Evolutionary conservation across 2,888 invertebrate genomes (phyloP).

Genomic region (Eristalis tenax): DNA sequence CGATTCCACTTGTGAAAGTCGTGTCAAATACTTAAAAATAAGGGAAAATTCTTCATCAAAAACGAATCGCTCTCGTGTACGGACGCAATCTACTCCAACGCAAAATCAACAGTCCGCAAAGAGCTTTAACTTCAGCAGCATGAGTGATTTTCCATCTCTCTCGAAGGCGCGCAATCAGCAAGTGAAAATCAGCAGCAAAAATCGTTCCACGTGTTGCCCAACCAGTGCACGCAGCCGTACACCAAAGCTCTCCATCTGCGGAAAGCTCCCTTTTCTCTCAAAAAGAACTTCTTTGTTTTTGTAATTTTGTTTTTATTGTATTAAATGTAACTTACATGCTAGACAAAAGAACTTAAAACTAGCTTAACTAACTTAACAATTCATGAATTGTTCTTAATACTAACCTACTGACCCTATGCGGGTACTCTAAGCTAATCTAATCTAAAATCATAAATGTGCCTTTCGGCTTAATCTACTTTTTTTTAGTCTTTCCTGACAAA

Average conservation of each 20-base stretch:
- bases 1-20: not conserved
- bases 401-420: too few relatives aligned
- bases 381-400: too few relatives aligned
- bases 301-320: too few relatives aligned
- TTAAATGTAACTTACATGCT: too few relatives aligned
- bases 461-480: too few relatives aligned
- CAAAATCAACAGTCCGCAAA: not conserved
- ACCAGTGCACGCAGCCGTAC: not conserved
- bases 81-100: not conserved
- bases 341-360: too few relatives aligned
- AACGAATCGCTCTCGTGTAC: not conserved
- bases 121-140: not conserved
- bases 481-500: too few relatives aligned
- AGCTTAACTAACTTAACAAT: too few relatives aligned
- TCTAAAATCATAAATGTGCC: too few relatives aligned
- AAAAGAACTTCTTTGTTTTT: slow-evolving; percentile 13
- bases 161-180: not conserved
- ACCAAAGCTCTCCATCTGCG: not conserved
- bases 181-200: not conserved
- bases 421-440: too few relatives aligned
- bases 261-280: not conserved
- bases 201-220: not conserved
- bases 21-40: not conserved
- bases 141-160: not conserved
- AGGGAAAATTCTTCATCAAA: not conserved